These are phyloP conservation scores for Cephalopterus ornatus DNA, from an alignment of 2,113 vertebrate species.

Conservation along the genomic window DNA sequence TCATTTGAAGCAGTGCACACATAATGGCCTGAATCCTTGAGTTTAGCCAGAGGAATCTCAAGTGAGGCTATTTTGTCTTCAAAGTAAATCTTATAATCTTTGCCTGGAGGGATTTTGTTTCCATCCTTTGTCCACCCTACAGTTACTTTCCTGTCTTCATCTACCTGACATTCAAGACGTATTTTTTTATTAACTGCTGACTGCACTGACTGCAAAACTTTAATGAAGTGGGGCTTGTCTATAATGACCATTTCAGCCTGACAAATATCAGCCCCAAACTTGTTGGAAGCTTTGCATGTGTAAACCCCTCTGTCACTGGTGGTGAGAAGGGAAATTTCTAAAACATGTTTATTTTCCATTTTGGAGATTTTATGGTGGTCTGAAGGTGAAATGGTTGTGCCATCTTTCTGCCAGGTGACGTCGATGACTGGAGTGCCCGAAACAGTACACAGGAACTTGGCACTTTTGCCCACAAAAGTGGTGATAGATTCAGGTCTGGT, in stretches of 20 bases:
- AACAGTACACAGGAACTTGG: conserved; percentile 88
- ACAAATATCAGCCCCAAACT: conserved; percentile 88
- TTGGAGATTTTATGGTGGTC: conserved; percentile 80
- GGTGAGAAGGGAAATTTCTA: conserved; percentile 86
- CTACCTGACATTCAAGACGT: conserved; percentile 91
- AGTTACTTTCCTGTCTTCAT: conserved; percentile 93
- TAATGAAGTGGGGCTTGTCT: conserved; percentile 89
- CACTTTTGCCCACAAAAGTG: conserved; percentile 91
- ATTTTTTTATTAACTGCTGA: conserved; percentile 87
- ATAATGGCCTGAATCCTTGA: conserved; percentile 94
- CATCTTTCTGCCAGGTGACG: conserved; percentile 93
- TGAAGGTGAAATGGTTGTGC: conserved; percentile 79
- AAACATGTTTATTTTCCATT: conserved; percentile 86
- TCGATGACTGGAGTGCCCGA: conserved; percentile 90
- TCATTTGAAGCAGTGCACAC: conserved; percentile 91
- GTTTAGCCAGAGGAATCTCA: conserved; percentile 91
- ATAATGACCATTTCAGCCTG: conserved; percentile 87
- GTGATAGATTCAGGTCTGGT: conserved; percentile 91
- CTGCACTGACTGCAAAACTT: conserved; percentile 81
- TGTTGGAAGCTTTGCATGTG: conserved; percentile 96
- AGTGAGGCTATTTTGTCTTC: conserved; percentile 94
- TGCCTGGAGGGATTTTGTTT: conserved; percentile 88
- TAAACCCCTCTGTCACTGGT: conserved; percentile 85
- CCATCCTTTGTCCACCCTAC: conserved; percentile 91
- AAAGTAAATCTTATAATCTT: conserved; percentile 92